Conservation (phyloP, 2,888 invertebrate species). For the Therioaphis trifolii region DNA sequence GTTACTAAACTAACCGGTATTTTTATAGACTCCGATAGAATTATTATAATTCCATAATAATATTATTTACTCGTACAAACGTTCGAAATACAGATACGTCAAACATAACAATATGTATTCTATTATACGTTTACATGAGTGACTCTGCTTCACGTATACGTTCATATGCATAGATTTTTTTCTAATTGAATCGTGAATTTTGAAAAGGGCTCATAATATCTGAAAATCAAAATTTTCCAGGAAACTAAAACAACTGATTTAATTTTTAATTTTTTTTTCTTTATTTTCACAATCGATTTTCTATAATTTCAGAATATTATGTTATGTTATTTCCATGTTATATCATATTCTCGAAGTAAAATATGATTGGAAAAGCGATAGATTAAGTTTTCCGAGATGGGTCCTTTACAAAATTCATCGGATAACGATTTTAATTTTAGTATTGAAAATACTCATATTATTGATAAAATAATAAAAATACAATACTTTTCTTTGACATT, state of each 20-base stretch:
- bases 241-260: neutral
- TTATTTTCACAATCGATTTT: neutral
- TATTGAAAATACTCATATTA: conserved; percentile 26
- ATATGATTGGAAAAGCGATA: conserved; percentile 7
- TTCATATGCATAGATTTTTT: too few species aligned
- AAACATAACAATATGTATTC: too few species aligned
- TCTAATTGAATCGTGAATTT: too few species aligned
- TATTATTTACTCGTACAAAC: too few species aligned
- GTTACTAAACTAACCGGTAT: too few species aligned
- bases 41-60: too few species aligned
- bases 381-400: neutral
- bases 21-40: too few species aligned
- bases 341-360: conserved; percentile 19
- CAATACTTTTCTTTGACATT: neutral
- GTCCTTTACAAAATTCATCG: neutral
- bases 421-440: neutral
- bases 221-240: conserved; percentile 11
- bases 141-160: too few species aligned
- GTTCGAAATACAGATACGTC: too few species aligned
- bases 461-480: conserved; percentile 37
- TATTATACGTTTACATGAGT: too few species aligned
- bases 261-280: neutral
- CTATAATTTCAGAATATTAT: conserved; percentile 2
- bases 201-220: too few species aligned
- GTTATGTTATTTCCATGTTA: neutral